Evolutionary conservation across 2,113 vertebrate species (phyloP).

Genomic region (Grus americana): DNA sequence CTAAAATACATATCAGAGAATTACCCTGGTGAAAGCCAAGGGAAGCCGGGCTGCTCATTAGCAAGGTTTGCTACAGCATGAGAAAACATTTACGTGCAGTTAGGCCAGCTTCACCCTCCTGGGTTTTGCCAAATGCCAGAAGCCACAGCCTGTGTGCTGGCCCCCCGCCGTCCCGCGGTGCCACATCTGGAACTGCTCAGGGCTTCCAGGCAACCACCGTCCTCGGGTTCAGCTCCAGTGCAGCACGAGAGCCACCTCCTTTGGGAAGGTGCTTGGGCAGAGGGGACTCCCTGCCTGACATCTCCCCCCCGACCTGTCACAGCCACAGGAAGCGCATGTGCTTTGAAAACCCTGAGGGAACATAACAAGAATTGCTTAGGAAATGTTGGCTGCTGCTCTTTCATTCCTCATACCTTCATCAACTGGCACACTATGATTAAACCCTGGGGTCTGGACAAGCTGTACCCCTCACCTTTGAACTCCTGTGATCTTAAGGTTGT

Average conservation of each 20-base stretch:
- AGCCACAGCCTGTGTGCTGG: neutral
- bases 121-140: neutral
- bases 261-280: neutral
- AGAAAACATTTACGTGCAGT: neutral
- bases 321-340: fast-evolving
- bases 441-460: neutral
- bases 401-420: neutral
- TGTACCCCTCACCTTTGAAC: neutral
- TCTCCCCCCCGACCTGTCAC: fast-evolving
- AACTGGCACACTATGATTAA: neutral
- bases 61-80: neutral
- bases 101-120: neutral
- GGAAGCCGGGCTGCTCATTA: neutral
- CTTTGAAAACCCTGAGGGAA: neutral
- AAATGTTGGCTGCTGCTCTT: neutral
- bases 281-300: fast-evolving
- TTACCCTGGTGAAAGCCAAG: neutral
- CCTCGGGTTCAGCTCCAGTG: neutral
- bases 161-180: fast-evolving
- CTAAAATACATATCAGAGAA: neutral
- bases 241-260: neutral
- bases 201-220: fast-evolving
- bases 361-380: conserved; percentile 9
- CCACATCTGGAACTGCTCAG: fast-evolving
- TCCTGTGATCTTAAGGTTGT: neutral